These are phyloP conservation scores for Nymphalis polychloros DNA, from an alignment of 2,888 invertebrate species.

Conservation along the genomic window DNA sequence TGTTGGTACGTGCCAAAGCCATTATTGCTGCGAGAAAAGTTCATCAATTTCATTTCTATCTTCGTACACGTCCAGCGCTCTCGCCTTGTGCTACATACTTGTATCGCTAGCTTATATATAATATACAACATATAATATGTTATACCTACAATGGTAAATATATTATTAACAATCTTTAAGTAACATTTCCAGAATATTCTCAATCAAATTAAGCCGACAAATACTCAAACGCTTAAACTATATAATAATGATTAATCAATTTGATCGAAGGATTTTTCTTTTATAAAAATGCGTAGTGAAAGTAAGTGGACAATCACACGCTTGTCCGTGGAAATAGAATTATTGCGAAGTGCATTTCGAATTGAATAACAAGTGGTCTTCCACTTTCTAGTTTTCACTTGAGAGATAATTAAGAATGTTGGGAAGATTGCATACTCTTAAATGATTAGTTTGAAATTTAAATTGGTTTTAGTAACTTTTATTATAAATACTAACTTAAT, in stretches of 20 bases:
- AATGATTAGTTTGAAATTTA: neutral
- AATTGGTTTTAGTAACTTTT: too few species aligned
- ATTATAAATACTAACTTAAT: too few species aligned
- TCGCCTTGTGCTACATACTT: conserved; percentile 31
- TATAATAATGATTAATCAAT: conserved; percentile 11
- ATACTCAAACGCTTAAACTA: neutral
- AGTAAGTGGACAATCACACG: conserved; percentile 63
- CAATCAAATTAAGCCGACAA: too few species aligned
- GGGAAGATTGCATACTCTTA: conserved; percentile 15
- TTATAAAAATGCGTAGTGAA: conserved; percentile 62
- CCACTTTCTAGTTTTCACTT: conserved; percentile 55
- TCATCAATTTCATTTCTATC: conserved; percentile 82
- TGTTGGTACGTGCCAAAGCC: conserved; percentile 82
- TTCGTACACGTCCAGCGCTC: conserved; percentile 50
- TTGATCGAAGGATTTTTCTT: conserved; percentile 38
- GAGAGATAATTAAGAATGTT: conserved; percentile 24
- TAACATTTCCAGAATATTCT: too few species aligned
- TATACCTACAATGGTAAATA: conserved; percentile 7
- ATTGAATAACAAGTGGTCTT: conserved; percentile 49
- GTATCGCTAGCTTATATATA: conserved; percentile 23
- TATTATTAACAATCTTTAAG: neutral
- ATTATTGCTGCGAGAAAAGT: conserved; percentile 82
- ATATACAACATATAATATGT: neutral
- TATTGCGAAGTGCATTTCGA: conserved; percentile 65
- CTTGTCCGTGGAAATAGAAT: conserved; percentile 56